phyloP scores from a whole-genome alignment of 2,797 vertebrate species.

The Xiphophorus birchmanni region DNA sequence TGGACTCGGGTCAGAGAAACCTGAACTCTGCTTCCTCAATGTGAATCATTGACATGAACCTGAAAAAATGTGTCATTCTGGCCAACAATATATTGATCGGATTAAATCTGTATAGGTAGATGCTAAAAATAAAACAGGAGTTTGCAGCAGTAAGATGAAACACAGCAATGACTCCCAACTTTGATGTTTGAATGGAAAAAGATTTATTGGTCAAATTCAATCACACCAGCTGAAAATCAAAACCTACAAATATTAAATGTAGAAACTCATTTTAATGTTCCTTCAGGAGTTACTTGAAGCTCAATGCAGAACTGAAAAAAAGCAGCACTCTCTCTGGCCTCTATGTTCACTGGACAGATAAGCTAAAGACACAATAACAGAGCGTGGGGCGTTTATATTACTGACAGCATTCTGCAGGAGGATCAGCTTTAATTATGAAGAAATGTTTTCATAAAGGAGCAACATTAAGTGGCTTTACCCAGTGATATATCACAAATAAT shows the following conservation, averaged over 20 bases:
- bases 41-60: constrained; percentile 56
- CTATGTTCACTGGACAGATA: neutral
- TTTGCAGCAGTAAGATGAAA: neutral
- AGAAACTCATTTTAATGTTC: constrained; percentile 7
- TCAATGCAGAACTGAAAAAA: neutral
- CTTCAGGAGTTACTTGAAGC: constrained; percentile 14
- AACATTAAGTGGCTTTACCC: neutral
- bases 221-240: constrained; percentile 14
- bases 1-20: constrained; percentile 3
- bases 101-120: constrained; percentile 7
- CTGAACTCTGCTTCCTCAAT: constrained; percentile 10
- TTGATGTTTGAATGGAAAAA: neutral
- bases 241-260: constrained; percentile 3
- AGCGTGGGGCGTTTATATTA: neutral
- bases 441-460: neutral
- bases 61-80: constrained; percentile 14
- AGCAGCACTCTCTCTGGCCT: neutral
- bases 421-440: neutral
- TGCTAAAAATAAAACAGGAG: neutral
- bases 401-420: neutral
- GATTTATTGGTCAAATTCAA: constrained; percentile 39
- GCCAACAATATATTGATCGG: constrained; percentile 21
- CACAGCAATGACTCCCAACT: constrained; percentile 2
- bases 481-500: no score
- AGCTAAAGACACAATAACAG: neutral